These are phyloP conservation scores for Dicrurus megarhynchus DNA, from an alignment of 2,113 vertebrate genomes.

Conservation along the genomic window DNA sequence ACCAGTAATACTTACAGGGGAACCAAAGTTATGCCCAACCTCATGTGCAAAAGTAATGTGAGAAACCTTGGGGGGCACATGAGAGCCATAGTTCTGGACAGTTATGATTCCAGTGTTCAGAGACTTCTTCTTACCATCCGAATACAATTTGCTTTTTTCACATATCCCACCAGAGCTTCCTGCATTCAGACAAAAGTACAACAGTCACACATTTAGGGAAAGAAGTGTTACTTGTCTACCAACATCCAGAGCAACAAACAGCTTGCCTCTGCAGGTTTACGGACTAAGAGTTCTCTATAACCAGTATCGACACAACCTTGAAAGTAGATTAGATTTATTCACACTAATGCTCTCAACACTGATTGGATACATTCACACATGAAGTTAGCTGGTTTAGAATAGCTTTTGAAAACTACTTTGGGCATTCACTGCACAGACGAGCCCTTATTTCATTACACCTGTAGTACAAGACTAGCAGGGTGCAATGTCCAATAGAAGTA, in stretches of 20 bases:
- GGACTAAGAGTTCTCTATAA: neutral
- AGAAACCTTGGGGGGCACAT: slow-evolving; percentile 96
- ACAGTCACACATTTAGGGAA: neutral
- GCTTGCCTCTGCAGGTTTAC: neutral
- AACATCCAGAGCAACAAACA: neutral
- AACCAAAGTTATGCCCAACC: slow-evolving; percentile 98
- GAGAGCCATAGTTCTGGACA: slow-evolving; percentile 97
- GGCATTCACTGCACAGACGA: neutral
- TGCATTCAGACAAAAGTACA: slow-evolving; percentile 53
- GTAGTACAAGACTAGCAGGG: neutral
- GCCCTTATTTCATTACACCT: neutral
- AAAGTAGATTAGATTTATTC: neutral
- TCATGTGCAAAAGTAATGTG: slow-evolving; percentile 99
- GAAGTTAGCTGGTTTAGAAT: neutral
- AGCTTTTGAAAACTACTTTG: neutral
- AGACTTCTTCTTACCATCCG: slow-evolving; percentile 93
- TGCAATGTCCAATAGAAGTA: neutral
- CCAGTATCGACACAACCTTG: neutral
- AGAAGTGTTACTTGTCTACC: neutral
- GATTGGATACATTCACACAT: neutral
- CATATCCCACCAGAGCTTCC: slow-evolving; percentile 98
- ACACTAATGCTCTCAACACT: neutral
- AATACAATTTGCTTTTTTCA: slow-evolving; percentile 91
- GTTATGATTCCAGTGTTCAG: slow-evolving; percentile 99
- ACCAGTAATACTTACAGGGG: slow-evolving; percentile 84